Base-by-base conservation (phyloP, 2,113 vertebrate genomes). In the Urocynchramus pylzowi region DNA sequence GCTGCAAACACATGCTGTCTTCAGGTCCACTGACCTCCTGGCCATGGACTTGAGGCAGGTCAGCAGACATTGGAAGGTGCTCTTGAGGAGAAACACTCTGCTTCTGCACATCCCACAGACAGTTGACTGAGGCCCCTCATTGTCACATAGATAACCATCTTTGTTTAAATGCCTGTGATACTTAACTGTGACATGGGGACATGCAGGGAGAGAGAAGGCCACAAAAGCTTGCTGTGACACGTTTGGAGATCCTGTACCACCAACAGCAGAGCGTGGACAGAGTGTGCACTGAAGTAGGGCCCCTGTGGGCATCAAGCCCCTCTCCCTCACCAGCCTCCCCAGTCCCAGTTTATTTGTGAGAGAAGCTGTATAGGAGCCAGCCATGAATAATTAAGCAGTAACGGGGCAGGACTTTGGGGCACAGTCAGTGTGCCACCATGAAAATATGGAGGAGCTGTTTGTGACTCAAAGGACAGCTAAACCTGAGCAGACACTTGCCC, bases 271-370 rank as follows among this genome's bases (percentile, higher is more conserved):
- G 37, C 2, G 0, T 37, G 63, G 27, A 17, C 45, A 33, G 14
- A 27, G 27, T 45, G 53, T 1, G 2, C 22, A 37, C 27, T 52
- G 22, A 77, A 52, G 37, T 33, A 64, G 17, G 26, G 27, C 1
- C 11, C 13, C 33, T 0, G 0, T 37, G 45, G 63, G 27, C 37
- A 44, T 27, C 1, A 6, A 68, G 53, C 26, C 17, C 12, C 16
- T 31, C 16, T 31, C 53, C 33, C 53, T 87, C 37, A 44, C 4
- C 63, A 77, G 35, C 54, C 18, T 77, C 37, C 33, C 37, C 10
- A 5, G 0, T 7, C 39, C 53, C 63, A 39, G 53, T 44, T 60
- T 22, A 28, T 69, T 68, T 21, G 8, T 44, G 33, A 69, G 15
- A 23, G 33, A 77, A 22, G 14, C 33, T 52, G 27, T 19, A 68